Conservation (phyloP, 2,888 invertebrate species). For the Cataglyphis altisquamis region DNA sequence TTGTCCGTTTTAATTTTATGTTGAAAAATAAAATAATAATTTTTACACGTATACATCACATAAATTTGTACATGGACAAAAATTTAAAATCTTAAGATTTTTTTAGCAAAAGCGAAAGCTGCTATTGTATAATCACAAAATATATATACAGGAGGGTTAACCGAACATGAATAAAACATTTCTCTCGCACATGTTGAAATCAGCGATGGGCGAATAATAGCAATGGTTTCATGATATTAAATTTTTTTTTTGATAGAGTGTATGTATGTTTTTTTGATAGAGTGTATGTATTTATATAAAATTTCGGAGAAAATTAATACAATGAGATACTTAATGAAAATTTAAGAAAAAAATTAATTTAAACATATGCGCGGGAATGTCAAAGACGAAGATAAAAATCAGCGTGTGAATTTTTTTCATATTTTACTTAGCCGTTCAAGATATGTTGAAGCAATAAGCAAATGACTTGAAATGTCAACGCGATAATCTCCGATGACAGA, state of each 20-base stretch:
- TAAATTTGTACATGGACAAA: neutral
- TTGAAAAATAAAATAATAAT: neutral
- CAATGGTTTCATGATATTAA: neutral
- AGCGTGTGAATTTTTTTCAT: neutral
- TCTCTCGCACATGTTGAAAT: constrained; percentile 2
- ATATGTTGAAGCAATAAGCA: neutral
- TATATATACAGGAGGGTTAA: neutral
- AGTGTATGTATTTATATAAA: constrained; percentile 13
- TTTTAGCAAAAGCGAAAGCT: neutral
- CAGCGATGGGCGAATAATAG: constrained; percentile 18
- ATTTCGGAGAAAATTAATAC: constrained; percentile 28
- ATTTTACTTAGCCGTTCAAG: neutral
- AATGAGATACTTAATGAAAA: neutral
- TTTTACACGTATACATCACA: neutral
- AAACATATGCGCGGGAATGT: neutral
- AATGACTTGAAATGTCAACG: constrained; percentile 30
- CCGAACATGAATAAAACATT: constrained; percentile 17
- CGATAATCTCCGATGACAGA: constrained; percentile 31
- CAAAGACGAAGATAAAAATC: neutral
- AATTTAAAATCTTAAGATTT: neutral
- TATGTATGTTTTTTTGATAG: neutral
- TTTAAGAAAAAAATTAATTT: neutral
- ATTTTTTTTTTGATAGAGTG: neutral
- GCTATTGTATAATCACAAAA: neutral
- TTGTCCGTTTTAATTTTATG: neutral